Evolutionary conservation across 1,140 invertebrate genomes (phyloP), one percentile per base, ranked within the genome.

Genomic region (Batillaria attramentaria): DNA sequence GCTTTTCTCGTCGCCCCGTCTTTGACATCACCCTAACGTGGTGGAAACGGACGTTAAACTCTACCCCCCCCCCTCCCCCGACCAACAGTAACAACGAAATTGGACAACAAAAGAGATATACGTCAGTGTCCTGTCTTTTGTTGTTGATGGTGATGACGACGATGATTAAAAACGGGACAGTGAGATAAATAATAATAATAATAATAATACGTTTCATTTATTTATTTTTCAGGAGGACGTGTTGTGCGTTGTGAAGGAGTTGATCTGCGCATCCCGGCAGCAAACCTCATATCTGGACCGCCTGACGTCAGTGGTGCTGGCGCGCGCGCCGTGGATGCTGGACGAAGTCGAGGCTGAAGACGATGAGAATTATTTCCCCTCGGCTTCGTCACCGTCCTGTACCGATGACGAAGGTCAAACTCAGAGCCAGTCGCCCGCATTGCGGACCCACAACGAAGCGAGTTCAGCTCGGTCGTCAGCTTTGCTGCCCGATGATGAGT

Each of bases 281-380:
- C 68, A 70, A n/a, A 42, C 68, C 2, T 42, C 43, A 28, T 70
- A 46, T 31, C 39, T 70, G 5, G 68, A 70, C 41, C 41, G 68
- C 1, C 68, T 70, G n/a, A 43, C 50, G 41, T 28, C 39, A 39
- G 28, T 70, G 2, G 68, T 70, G 4, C 6, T 31, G 20, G 68
- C 43, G 42, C 39, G 68, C 6, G 68, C 68, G 68, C 68, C 68
- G 8, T 70, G 68, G 68, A 70, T 70, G 68, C 43, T 70, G 3
- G 68, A 70, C 3, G 68, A 70, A 20, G 8, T 70, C 20, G 50
- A 46, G 41, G 42, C 41, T 13, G n/a, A 46, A 5, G 24, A 70
- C 28, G 68, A 70, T 28, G 41, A 39, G 6, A n/a, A n/a, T n/a
- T n/a, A n/a, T n/a, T n/a, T n/a, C n/a, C n/a, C n/a, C n/a, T n/a